Evolutionary conservation across 2,888 invertebrate genomes (phyloP).

Genomic region (Heliothis peltigera): DNA sequence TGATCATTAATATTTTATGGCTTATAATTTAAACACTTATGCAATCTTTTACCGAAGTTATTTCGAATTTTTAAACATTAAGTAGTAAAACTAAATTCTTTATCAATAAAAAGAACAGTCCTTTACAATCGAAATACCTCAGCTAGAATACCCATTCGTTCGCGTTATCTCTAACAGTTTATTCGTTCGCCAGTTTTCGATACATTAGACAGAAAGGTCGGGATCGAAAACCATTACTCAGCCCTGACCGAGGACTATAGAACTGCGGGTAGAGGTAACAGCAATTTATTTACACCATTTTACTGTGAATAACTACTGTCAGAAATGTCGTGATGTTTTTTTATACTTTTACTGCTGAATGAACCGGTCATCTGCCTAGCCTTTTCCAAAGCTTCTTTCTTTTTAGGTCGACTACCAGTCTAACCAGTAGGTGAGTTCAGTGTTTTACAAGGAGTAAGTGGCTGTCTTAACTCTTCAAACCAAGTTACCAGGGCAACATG

Average conservation of each 20-base stretch:
- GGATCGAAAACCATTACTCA: conserved; percentile 46
- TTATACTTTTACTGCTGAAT: conserved; percentile 15
- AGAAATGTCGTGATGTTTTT: conserved; percentile 15
- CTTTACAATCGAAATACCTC: conserved; percentile 6
- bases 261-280: conserved; percentile 20
- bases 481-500: no score
- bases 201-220: conserved; percentile 56
- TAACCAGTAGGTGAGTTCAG: no score
- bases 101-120: neutral
- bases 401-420: no score
- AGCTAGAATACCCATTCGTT: conserved; percentile 29
- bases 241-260: conserved; percentile 41
- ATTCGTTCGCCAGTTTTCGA: conserved; percentile 49
- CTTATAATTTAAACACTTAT: neutral
- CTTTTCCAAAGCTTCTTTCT: no score
- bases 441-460: no score
- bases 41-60: neutral
- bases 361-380: no score
- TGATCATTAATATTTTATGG: neutral
- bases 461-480: no score
- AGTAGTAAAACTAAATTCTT: neutral
- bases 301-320: conserved; percentile 8
- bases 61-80: neutral
- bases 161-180: conserved; percentile 46
- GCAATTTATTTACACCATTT: conserved; percentile 34